Percentiles rank a stretch among this genome's conserved stretches.
phyloP scores from a whole-genome alignment of 2,113 vertebrate genomes.

The Eonycteris spelaea region DNA sequence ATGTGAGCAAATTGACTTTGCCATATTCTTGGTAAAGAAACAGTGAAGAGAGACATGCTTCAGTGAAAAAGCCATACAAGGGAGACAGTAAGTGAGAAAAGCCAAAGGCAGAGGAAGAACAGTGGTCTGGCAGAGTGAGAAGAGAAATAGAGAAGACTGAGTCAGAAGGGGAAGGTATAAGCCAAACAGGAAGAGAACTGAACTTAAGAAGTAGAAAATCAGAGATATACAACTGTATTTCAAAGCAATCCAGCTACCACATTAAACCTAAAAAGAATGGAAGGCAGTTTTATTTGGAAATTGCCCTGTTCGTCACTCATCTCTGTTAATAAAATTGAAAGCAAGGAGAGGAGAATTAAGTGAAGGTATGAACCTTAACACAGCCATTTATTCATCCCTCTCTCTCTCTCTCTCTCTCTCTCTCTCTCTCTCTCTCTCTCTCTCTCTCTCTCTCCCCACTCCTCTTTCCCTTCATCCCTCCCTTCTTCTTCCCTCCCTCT shows the following conservation, averaged over 20 bases:
- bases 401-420: too few species aligned
- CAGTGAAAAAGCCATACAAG: not conserved
- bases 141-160: constrained; percentile 47
- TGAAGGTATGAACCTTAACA: not conserved
- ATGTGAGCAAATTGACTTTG: too few species aligned
- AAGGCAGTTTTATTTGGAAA: not conserved
- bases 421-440: not conserved
- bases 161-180: constrained; percentile 61
- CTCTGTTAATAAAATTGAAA: not conserved
- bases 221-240: not conserved
- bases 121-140: not conserved
- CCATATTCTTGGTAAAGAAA: not conserved
- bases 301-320: not conserved
- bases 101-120: constrained; percentile 1
- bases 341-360: not conserved
- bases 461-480: not conserved
- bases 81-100: not conserved
- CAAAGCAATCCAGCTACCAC: not conserved
- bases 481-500: not conserved
- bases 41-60: not conserved
- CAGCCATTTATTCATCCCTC: not conserved
- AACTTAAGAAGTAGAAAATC: constrained; percentile 37
- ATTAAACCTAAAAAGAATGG: not conserved
- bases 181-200: constrained; percentile 60
- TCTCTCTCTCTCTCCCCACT: not conserved